Evolutionary conservation across 1,140 invertebrate species (phyloP).

Genomic region (Musca domestica): DNA sequence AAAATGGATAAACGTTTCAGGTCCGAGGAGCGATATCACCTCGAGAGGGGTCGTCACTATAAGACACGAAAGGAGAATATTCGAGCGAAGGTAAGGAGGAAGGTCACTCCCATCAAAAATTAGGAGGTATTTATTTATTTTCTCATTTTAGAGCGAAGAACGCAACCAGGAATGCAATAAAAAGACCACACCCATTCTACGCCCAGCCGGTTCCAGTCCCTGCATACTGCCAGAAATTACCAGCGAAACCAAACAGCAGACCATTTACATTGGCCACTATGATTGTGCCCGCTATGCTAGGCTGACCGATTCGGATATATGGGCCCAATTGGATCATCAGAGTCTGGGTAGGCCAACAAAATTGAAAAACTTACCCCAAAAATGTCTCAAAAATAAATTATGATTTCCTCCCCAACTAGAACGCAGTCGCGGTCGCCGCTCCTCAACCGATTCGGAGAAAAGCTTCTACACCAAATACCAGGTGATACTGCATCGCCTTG

Average conservation of each 20-base stretch:
- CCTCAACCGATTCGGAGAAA: constrained; percentile 83
- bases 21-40: constrained; percentile 71
- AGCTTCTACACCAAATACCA: constrained; percentile 84
- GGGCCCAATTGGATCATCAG: constrained; percentile 61
- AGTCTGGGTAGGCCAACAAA: constrained; percentile 35
- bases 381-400: background rate
- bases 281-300: constrained; percentile 72
- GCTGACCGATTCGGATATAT: constrained; percentile 72
- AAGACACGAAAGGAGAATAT: constrained; percentile 66
- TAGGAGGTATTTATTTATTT: too few relatives aligned
- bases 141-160: constrained; percentile 67
- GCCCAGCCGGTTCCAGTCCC: constrained; percentile 64
- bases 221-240: constrained; percentile 64
- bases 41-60: constrained; percentile 64
- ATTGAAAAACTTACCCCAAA: too few relatives aligned
- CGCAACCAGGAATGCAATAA: constrained; percentile 66
- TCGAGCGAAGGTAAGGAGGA: constrained; percentile 63
- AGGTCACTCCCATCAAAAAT: background rate
- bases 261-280: constrained; percentile 72
- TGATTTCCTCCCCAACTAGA: constrained; percentile 29
- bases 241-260: constrained; percentile 64
- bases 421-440: constrained; percentile 56
- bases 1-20: constrained; percentile 78
- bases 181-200: constrained; percentile 66
- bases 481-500: constrained; percentile 81